Percentiles rank a stretch among this genome's conserved stretches.
These are phyloP conservation scores for Iphiclides podalirius DNA, from an alignment of 2,888 invertebrate genomes.

Conservation along the genomic window DNA sequence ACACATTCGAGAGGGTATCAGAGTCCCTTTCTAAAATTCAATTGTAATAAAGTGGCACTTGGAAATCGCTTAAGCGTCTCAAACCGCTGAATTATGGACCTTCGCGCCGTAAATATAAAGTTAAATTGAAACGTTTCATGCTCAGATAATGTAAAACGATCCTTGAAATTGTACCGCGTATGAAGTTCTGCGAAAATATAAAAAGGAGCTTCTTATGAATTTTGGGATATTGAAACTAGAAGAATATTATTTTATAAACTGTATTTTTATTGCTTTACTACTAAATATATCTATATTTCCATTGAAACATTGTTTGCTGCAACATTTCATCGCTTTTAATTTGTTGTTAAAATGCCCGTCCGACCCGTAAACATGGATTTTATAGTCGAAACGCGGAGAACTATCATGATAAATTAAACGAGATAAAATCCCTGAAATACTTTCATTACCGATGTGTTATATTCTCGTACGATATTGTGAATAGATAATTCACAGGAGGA, in stretches of 20 bases:
- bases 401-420: no score
- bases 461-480: no score
- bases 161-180: slow-evolving; percentile 23
- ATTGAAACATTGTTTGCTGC: no score
- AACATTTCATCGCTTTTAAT: no score
- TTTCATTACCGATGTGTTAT: no score
- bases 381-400: no score
- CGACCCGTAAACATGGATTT: no score
- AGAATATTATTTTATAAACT: not conserved
- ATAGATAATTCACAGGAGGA: no score
- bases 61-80: slow-evolving; percentile 20
- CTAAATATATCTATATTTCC: no score
- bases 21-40: slow-evolving; percentile 62
- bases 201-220: slow-evolving; percentile 4
- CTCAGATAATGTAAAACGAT: slow-evolving; percentile 20
- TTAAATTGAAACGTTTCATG: not conserved
- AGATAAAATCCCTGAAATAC: no score
- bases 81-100: slow-evolving; percentile 22
- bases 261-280: not conserved
- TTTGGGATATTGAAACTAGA: not conserved
- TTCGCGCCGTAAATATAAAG: slow-evolving; percentile 21
- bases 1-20: slow-evolving; percentile 69
- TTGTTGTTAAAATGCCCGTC: no score
- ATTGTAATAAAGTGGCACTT: slow-evolving; percentile 69
- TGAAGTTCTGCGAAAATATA: slow-evolving; percentile 3